phyloP scores from a whole-genome alignment of 2,113 vertebrate genomes.

The Casuarius casuarius region DNA sequence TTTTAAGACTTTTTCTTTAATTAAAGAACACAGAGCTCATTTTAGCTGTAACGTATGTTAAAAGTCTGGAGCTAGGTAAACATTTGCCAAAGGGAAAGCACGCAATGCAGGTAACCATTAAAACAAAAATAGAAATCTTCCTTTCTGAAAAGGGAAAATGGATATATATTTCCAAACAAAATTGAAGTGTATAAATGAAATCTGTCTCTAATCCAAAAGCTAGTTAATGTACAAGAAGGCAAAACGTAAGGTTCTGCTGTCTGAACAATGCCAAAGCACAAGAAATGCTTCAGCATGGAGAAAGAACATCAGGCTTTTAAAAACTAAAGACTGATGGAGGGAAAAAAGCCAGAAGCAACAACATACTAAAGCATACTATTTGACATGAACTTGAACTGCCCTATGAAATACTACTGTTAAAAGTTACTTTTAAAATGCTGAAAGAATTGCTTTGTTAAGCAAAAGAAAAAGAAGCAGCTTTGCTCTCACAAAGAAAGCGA shows the following conservation, averaged over 20 bases:
- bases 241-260: neutral
- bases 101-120: neutral
- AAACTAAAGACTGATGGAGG: fast-evolving
- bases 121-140: neutral
- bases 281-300: neutral
- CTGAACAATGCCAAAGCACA: neutral
- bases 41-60: neutral
- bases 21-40: neutral
- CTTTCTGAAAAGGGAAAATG: neutral
- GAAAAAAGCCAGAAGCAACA: neutral
- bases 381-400: neutral
- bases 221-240: neutral
- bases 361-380: neutral
- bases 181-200: neutral
- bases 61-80: neutral
- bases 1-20: neutral
- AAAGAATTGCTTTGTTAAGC: neutral
- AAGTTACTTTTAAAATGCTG: neutral
- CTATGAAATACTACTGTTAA: neutral
- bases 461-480: neutral
- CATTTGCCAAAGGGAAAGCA: neutral
- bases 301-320: neutral
- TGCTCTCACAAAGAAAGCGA: neutral
- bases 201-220: neutral
- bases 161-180: neutral